phyloP scores from a whole-genome alignment of 2,113 vertebrate species.

The Podarcis muralis region DNA sequence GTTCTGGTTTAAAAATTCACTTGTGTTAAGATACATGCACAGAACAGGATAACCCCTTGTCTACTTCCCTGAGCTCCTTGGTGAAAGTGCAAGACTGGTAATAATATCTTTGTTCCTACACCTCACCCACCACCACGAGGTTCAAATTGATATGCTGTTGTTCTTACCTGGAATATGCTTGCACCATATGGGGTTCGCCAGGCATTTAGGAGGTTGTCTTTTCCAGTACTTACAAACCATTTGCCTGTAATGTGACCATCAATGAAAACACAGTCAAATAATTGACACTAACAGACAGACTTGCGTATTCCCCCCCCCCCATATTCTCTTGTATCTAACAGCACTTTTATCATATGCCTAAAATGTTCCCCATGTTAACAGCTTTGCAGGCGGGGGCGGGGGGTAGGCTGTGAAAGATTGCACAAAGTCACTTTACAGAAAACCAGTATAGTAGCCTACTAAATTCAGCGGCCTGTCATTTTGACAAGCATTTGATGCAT shows the following conservation, averaged over 20 bases:
- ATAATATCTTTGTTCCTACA: not conserved
- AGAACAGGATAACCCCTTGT: not conserved
- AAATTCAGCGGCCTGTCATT: not conserved
- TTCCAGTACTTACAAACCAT: constrained; percentile 89
- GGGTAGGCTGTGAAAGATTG: not conserved
- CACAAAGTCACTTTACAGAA: not conserved
- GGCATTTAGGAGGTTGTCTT: constrained; percentile 98
- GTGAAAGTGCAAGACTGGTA: not conserved
- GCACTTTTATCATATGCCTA: not conserved
- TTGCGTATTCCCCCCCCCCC: not conserved
- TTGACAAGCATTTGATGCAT: not conserved
- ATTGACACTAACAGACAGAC: not conserved
- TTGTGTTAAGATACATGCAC: not conserved
- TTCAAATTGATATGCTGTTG: not conserved
- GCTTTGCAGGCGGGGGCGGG: not conserved
- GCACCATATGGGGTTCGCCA: constrained; percentile 99
- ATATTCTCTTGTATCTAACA: not conserved
- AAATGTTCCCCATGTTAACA: not conserved
- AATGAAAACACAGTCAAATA: not conserved
- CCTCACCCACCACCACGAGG: not conserved
- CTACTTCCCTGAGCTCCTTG: not conserved
- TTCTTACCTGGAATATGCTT: constrained; percentile 96
- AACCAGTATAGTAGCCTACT: not conserved
- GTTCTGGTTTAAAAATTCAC: not conserved
- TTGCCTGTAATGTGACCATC: constrained; percentile 73